phyloP scores from a whole-genome alignment of 2,113 vertebrate species.

The Hippolais icterina region DNA sequence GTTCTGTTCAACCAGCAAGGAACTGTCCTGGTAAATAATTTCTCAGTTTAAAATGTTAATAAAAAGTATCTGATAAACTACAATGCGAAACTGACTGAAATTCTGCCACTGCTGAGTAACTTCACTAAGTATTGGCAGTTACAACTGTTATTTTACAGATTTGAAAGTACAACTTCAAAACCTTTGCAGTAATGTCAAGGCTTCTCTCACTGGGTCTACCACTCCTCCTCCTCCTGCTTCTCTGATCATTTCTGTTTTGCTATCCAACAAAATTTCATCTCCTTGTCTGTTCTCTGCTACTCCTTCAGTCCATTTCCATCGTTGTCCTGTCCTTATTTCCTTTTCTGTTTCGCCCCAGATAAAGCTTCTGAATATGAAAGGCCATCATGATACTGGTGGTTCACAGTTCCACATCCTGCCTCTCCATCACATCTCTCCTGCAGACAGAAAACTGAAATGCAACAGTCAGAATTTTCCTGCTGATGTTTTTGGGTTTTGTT shows the following conservation, averaged over 20 bases:
- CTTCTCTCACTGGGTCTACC: background rate
- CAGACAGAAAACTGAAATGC: background rate
- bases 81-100: background rate
- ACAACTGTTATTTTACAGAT: background rate
- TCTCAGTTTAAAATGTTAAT: background rate
- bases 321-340: background rate
- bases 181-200: background rate
- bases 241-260: background rate
- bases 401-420: background rate
- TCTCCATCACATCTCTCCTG: background rate
- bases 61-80: background rate
- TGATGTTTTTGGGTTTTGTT: too few species aligned
- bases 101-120: background rate
- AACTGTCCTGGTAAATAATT: background rate
- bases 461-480: background rate
- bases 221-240: background rate
- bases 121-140: background rate
- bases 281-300: background rate
- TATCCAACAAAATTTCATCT: background rate
- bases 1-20: background rate
- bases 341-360: background rate
- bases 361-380: background rate
- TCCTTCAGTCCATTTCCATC: background rate
- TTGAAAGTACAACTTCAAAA: background rate
- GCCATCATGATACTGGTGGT: accelerated